A percentile compares a stretch with the other conserved stretches of the same genome.
These are phyloP conservation scores for Anguilla anguilla DNA, from an alignment of 2,797 vertebrate genomes.

Conservation along the genomic window DNA sequence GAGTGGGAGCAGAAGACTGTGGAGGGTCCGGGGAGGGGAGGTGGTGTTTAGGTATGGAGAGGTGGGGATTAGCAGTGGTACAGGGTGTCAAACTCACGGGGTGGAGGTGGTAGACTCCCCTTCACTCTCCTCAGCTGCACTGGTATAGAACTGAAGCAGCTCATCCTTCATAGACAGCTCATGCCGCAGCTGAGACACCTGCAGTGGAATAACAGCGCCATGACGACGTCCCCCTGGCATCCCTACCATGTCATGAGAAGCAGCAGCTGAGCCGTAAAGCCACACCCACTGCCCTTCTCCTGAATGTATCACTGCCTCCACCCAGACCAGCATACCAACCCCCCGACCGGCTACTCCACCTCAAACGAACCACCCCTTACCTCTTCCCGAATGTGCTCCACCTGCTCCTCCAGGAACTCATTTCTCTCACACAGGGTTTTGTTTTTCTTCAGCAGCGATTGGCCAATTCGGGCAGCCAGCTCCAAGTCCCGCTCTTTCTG, in stretches of 20 bases:
- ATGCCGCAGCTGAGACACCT: constrained; percentile 96
- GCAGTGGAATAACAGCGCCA: background rate
- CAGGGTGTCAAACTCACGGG: constrained; percentile 78
- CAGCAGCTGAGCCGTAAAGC: background rate
- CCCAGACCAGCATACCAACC: background rate
- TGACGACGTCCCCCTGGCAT: background rate
- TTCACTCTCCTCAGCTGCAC: constrained; percentile 91
- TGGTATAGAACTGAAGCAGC: constrained; percentile 95
- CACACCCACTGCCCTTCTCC: background rate
- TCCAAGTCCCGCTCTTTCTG: constrained; percentile 98
- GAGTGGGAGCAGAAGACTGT: background rate
- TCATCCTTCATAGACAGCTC: constrained; percentile 98
- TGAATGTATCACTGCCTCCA: background rate
- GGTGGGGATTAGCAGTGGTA: background rate
- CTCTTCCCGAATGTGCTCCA: constrained; percentile 95
- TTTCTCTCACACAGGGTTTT: constrained; percentile 95
- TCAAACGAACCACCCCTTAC: constrained; percentile 61
- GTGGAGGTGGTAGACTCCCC: constrained; percentile 86
- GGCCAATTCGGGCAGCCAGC: constrained; percentile 94
- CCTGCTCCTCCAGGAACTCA: constrained; percentile 91
- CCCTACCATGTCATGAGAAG: background rate
- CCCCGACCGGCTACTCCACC: background rate
- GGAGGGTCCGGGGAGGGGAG: background rate
- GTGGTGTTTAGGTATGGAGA: background rate
- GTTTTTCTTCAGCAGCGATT: constrained; percentile 97